A percentile compares a stretch with the other conserved stretches of the same genome.
Evolutionary conservation across 2,113 vertebrate genomes (phyloP).

Genomic region (Rattus rattus): DNA sequence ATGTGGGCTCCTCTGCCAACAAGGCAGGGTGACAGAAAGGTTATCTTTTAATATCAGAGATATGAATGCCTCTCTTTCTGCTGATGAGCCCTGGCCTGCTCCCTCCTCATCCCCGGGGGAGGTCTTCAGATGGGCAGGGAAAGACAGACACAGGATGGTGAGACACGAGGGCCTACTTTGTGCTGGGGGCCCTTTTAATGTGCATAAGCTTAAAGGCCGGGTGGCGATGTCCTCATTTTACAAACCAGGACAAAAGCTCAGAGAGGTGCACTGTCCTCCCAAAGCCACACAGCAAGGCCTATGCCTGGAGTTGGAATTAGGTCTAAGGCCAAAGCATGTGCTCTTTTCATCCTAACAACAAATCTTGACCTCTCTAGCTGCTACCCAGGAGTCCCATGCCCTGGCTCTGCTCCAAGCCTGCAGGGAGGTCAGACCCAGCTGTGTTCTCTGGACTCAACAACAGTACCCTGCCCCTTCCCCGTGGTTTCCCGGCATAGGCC

Average conservation of each 20-base stretch:
- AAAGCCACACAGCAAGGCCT: not conserved
- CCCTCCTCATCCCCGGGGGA: not conserved
- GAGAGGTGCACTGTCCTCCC: not conserved
- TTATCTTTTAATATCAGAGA: conserved; percentile 61
- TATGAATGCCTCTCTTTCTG: conserved; percentile 21
- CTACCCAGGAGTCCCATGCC: not conserved
- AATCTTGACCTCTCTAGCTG: not conserved
- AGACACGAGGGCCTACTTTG: not conserved
- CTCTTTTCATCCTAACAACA: not conserved
- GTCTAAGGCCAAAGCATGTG: not conserved
- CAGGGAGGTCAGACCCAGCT: not conserved
- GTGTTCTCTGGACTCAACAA: not conserved
- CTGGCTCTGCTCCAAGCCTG: not conserved
- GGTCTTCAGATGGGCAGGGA: not conserved
- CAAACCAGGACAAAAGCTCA: not conserved
- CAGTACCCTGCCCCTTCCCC: not conserved
- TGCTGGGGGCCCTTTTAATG: not conserved
- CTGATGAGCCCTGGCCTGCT: not conserved
- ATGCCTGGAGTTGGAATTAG: not conserved
- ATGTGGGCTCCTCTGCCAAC: conserved; percentile 27
- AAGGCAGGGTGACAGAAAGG: conserved; percentile 47
- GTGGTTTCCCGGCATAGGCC: too few species aligned
- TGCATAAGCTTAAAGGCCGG: not conserved
- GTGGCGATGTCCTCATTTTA: not conserved
- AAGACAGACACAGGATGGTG: not conserved